A percentile compares a stretch with the other conserved stretches of the same genome.
phyloP scores from a whole-genome alignment of 2,888 invertebrate species.

The Drosophila lutescens region DNA sequence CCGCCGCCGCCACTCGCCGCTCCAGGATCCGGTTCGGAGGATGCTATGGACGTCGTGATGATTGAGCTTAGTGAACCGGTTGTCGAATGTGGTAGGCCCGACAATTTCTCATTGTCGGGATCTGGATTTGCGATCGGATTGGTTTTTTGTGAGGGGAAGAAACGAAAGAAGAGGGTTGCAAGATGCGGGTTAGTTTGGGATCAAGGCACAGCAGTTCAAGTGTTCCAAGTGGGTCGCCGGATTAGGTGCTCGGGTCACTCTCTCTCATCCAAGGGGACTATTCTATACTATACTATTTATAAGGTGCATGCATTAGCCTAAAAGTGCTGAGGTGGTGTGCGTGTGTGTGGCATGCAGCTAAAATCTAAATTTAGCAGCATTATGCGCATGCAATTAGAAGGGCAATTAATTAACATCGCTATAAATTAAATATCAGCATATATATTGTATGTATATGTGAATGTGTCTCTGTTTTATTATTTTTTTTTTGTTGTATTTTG shows the following conservation, averaged over 20 bases:
- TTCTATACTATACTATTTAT: background rate
- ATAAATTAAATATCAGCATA: constrained; percentile 49
- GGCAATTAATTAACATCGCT: constrained; percentile 61
- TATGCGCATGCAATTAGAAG: constrained; percentile 60
- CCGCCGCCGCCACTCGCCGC: constrained; percentile 81
- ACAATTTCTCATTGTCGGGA: constrained; percentile 85
- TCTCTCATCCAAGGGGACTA: constrained; percentile 18
- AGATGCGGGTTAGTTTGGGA: constrained; percentile 42
- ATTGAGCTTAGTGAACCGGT: constrained; percentile 86
- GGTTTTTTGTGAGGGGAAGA: constrained; percentile 4
- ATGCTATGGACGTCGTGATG: constrained; percentile 86
- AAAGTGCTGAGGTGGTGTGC: constrained; percentile 6
- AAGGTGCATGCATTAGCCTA: background rate
- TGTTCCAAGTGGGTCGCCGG: background rate
- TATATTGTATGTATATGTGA: constrained; percentile 3
- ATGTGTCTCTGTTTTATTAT: constrained; percentile 8
- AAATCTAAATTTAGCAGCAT: constrained; percentile 53
- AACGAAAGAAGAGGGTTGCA: constrained; percentile 32
- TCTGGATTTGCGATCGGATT: constrained; percentile 62
- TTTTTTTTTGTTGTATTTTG: constrained; percentile 18
- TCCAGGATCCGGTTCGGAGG: constrained; percentile 86
- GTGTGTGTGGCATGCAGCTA: constrained; percentile 61
- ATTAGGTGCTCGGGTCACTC: constrained; percentile 26
- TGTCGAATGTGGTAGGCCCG: constrained; percentile 84
- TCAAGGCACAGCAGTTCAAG: constrained; percentile 10